Evolutionary conservation across 92 coral and sea anemone species (phyloP).

Genomic region (Porites rus): DNA sequence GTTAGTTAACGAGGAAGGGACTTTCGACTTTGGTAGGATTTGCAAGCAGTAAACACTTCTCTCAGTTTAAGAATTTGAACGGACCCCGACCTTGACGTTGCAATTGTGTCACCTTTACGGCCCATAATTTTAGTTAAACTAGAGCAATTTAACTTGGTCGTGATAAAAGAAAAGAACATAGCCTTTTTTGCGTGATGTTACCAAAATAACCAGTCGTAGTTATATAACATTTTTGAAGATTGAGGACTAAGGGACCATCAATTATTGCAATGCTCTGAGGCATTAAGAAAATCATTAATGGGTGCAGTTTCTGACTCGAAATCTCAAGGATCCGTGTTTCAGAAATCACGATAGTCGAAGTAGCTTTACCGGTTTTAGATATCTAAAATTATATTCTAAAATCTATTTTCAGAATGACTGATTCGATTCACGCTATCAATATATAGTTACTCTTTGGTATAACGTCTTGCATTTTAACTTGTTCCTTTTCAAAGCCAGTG

Average conservation of each 20-base stretch:
- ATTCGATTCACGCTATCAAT: background rate
- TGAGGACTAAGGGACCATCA: background rate
- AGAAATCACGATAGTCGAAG: background rate
- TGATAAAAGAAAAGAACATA: background rate
- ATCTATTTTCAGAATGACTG: background rate
- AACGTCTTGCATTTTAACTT: background rate
- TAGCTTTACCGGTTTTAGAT: background rate
- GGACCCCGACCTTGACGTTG: background rate
- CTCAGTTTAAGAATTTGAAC: background rate
- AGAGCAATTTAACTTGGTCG: background rate
- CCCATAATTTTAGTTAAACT: background rate
- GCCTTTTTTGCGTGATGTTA: background rate
- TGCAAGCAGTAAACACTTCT: conserved; percentile 11
- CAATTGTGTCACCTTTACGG: conserved; percentile 4
- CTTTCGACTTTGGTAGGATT: background rate
- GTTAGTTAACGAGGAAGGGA: background rate
- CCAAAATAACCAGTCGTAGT: too few species aligned
- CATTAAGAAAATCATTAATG: conserved; percentile 14
- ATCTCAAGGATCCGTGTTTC: background rate
- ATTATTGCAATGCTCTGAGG: conserved; percentile 6
- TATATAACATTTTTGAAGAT: background rate
- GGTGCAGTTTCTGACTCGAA: conserved; percentile 3
- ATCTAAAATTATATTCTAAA: conserved; percentile 3
- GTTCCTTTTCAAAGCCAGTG: background rate
- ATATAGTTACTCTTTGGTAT: background rate